These are phyloP conservation scores for Drosophila fulvimacula DNA, from an alignment of 2,888 invertebrate genomes.

Conservation along the genomic window DNA sequence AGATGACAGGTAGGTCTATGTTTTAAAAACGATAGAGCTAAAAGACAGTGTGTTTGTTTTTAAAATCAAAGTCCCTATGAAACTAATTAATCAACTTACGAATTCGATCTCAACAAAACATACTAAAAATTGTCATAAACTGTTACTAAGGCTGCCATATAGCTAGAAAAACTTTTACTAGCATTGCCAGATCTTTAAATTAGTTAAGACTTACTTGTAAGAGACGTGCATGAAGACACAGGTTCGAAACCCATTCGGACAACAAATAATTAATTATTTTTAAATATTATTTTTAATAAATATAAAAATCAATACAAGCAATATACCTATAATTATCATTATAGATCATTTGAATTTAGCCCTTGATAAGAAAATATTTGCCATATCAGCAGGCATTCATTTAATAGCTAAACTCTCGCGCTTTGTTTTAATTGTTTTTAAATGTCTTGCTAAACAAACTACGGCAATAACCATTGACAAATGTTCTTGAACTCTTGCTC, in stretches of 20 bases:
- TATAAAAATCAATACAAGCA: not conserved
- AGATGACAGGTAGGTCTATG: not conserved
- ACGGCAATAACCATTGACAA: constrained; percentile 64
- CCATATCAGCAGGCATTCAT: constrained; percentile 8
- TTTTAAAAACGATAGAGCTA: not conserved
- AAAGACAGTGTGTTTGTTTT: too few relatives aligned
- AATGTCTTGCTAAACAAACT: constrained; percentile 41
- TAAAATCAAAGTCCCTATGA: not conserved
- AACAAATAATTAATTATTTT: not conserved
- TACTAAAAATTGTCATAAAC: not conserved
- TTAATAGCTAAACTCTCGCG: constrained; percentile 8
- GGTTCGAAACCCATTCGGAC: constrained; percentile 18
- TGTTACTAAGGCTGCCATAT: constrained; percentile 7
- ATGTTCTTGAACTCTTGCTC: constrained; percentile 63
- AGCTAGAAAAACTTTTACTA: not conserved
- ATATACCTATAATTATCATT: not conserved
- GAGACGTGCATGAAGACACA: not conserved
- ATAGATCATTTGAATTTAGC: not conserved
- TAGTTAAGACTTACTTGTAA: not conserved
- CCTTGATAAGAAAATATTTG: constrained; percentile 5
- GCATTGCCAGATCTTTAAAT: constrained; percentile 20
- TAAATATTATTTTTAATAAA: too few relatives aligned
- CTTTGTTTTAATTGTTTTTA: constrained; percentile 19
- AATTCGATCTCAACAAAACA: not conserved
- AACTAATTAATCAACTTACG: not conserved